Evolutionary conservation across 2,888 invertebrate species (phyloP), one percentile per base, ranked within the genome.

Genomic region (Nemapogon koenigi): DNA sequence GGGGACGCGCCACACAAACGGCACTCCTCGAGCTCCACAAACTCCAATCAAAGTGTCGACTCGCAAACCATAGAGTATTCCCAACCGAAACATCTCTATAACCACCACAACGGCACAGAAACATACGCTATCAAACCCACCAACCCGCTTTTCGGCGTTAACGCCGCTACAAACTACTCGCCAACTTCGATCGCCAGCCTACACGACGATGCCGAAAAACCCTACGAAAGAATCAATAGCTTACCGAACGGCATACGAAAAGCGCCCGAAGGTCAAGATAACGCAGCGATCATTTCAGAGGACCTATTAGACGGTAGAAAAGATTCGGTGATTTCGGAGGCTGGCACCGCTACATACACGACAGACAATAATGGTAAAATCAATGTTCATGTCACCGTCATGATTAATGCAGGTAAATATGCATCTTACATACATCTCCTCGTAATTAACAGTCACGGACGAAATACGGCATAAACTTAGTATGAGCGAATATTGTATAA

Each of bases 381-480:
- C 79, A 90, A 89, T 83, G 90, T 90, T 67, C 90, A 89, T 82
- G 90, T 91, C 65, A 90, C 90, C 64, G 90, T 91, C 71, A 87
- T 90, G 78, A 93, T 91, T 60, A 88, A 88, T 62, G 86, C 87
- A 53, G 85, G 85, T 65, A 73, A 78, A 70, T 76, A 76, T 75
- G 72, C 76, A 75, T 78, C 75, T 79, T 76, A 75, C 68, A 73
- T 69, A 60, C 66, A 64, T 67, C 57, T 31, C 31, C 31, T 31
- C 31, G n/a, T n/a, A n/a, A n/a, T n/a, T n/a, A n/a, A n/a, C n/a
- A n/a, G n/a, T n/a, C n/a, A n/a, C n/a, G n/a, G n/a, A n/a, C n/a
- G n/a, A n/a, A n/a, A n/a, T n/a, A n/a, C n/a, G n/a, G n/a, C n/a
- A n/a, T n/a, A n/a, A n/a, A n/a, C n/a, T n/a, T n/a, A n/a, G n/a